Evolutionary conservation across 2,888 invertebrate species (phyloP), one percentile per base, ranked within the genome.

Genomic region (Lepidochrysops patricia): DNA sequence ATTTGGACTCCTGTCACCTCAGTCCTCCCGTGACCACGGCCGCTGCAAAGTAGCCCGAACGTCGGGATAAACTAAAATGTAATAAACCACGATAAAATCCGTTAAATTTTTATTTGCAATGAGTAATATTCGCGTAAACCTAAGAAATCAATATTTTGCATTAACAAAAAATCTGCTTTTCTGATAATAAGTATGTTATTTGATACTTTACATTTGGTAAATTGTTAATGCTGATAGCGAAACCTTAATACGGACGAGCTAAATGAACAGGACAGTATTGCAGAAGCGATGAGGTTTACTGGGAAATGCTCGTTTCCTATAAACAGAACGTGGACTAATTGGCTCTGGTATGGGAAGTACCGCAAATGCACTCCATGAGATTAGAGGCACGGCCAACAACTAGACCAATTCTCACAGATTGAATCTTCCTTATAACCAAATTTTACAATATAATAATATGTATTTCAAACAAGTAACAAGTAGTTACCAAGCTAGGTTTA

Each of bases 301-400:
- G 60, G 52, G 62, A 58, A 62, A 65, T 63, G 62, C 65, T 61
- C 62, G 60, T 65, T 65, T 32, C 54, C 29, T 54, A 54, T 65
- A 66, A 67, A 68, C 65, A 68, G 72, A 72, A 75, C 72, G 75
- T 74, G 67, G 69, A 72, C 73, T 84, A 83, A 84, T 82, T 81
- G 80, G 71, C 68, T 71, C 69, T 68, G 72, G 74, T 72, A 75
- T 73, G 73, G 68, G 73, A 66, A 68, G 66, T 66, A 68, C 75
- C 75, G 66, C 76, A 75, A 75, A 77, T 75, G 73, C 64, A 61
- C 65, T 64, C 58, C 61, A 62, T 35, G 57, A 63, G 64, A 64
- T 66, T 66, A 66, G 63, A 62, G 60, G 57, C 52, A 60, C 63
- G 59, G 35, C 13, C 52, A 60, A 66, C 65, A 63, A 63, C 61